phyloP scores from a whole-genome alignment of 2,888 invertebrate species.

The Watsonalla cultraria region DNA sequence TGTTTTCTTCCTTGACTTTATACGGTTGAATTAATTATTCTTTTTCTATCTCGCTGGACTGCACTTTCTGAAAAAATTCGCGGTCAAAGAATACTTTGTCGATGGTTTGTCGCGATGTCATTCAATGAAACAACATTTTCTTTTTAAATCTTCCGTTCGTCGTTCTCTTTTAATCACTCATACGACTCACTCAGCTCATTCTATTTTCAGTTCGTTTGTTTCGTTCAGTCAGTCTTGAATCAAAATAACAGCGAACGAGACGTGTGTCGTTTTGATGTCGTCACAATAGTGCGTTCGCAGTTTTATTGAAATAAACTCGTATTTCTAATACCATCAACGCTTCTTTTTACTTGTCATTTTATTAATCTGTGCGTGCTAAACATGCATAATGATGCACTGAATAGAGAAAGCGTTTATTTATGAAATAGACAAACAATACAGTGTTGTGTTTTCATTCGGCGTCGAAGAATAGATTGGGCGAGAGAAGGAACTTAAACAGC shows the following conservation, averaged over 20 bases:
- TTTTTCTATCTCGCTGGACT: no score
- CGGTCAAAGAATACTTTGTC: no score
- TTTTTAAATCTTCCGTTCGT: no score
- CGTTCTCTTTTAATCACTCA: no score
- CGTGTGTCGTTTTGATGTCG: constrained; percentile 56
- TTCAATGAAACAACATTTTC: no score
- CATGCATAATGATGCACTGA: neutral
- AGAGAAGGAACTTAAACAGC: constrained; percentile 55
- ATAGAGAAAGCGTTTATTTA: constrained; percentile 6
- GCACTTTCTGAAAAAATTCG: no score
- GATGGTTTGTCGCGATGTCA: no score
- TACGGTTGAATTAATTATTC: no score
- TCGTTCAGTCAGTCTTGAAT: constrained; percentile 17
- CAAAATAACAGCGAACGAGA: constrained; percentile 56
- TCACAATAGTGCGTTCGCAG: constrained; percentile 72
- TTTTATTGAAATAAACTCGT: constrained; percentile 30
- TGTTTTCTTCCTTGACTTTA: no score
- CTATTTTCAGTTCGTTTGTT: no score
- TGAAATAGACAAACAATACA: constrained; percentile 35
- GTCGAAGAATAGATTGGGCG: constrained; percentile 38
- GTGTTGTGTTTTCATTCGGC: constrained; percentile 64
- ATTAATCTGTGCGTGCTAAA: neutral
- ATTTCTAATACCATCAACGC: constrained; percentile 22
- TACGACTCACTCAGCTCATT: no score
- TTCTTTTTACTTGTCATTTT: constrained; percentile 16